Evolutionary conservation across 2,888 invertebrate species (phyloP).

Genomic region (Phrixothrix hirtus): DNA sequence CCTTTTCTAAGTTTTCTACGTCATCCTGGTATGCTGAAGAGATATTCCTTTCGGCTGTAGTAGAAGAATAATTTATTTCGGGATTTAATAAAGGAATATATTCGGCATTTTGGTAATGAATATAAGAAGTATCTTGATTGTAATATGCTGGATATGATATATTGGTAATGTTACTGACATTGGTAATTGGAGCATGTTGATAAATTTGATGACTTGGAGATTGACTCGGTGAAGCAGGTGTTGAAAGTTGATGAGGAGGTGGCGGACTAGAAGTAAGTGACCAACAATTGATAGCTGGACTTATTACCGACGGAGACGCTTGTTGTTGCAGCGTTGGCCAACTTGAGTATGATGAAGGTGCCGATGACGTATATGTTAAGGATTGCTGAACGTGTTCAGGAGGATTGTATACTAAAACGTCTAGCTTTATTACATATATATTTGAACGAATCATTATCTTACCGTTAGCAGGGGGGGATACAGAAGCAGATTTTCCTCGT

Average conservation of each 20-base stretch:
- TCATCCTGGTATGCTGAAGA: slow-evolving; percentile 44
- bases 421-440: too few relatives aligned
- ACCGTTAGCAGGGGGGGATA: slow-evolving; percentile 55
- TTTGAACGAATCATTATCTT: too few relatives aligned
- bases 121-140: slow-evolving; percentile 47
- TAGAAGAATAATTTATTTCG: slow-evolving; percentile 40
- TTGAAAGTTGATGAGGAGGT: slow-evolving; percentile 51
- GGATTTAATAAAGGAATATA: slow-evolving; percentile 49
- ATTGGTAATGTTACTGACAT: slow-evolving; percentile 49
- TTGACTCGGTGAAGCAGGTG: slow-evolving; percentile 51
- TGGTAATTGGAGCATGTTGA: slow-evolving; percentile 49
- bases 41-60: slow-evolving; percentile 38
- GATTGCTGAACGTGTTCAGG: slow-evolving; percentile 54
- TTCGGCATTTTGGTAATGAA: slow-evolving; percentile 51
- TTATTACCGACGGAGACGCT: slow-evolving; percentile 49
- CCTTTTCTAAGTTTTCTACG: slow-evolving; percentile 40
- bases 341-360: slow-evolving; percentile 49
- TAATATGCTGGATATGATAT: slow-evolving; percentile 52
- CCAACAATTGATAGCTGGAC: slow-evolving; percentile 55
- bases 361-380: slow-evolving; percentile 43
- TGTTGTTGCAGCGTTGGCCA: slow-evolving; percentile 53
- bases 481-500: slow-evolving; percentile 52
- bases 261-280: slow-evolving; percentile 54
- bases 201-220: slow-evolving; percentile 54
- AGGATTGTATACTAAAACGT: slow-evolving; percentile 54